These are phyloP conservation scores for Euzophera pinguis DNA, from an alignment of 2,888 invertebrate species.

Conservation along the genomic window DNA sequence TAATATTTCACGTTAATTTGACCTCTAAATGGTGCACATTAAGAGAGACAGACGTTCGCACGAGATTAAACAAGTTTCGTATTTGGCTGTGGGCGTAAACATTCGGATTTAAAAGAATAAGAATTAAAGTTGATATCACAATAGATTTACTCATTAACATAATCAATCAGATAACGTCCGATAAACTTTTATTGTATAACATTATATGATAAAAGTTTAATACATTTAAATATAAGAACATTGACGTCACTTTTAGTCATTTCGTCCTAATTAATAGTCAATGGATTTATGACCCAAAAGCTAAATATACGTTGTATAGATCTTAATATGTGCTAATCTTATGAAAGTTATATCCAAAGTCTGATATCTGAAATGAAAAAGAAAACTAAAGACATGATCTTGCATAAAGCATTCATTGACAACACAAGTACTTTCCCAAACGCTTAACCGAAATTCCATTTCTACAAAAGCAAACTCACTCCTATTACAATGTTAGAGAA, in stretches of 20 bases:
- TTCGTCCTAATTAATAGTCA: too few relatives aligned
- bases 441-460: neutral
- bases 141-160: constrained; percentile 1
- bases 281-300: too few relatives aligned
- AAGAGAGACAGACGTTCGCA: constrained; percentile 3
- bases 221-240: too few relatives aligned
- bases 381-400: too few relatives aligned
- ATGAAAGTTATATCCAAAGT: too few relatives aligned
- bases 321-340: too few relatives aligned
- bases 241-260: too few relatives aligned
- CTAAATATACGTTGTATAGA: too few relatives aligned
- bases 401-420: too few relatives aligned
- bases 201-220: neutral
- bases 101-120: neutral
- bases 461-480: neutral
- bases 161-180: constrained; percentile 3
- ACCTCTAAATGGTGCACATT: neutral
- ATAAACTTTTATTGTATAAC: too few relatives aligned
- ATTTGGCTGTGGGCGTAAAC: constrained; percentile 10
- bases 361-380: too few relatives aligned
- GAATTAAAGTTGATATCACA: neutral
- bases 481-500: neutral
- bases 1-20: constrained; percentile 9
- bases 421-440: too few relatives aligned
- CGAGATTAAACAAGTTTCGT: neutral